Evolutionary conservation across 2,797 vertebrate species (phyloP).

Genomic region (Luscinia luscinia): DNA sequence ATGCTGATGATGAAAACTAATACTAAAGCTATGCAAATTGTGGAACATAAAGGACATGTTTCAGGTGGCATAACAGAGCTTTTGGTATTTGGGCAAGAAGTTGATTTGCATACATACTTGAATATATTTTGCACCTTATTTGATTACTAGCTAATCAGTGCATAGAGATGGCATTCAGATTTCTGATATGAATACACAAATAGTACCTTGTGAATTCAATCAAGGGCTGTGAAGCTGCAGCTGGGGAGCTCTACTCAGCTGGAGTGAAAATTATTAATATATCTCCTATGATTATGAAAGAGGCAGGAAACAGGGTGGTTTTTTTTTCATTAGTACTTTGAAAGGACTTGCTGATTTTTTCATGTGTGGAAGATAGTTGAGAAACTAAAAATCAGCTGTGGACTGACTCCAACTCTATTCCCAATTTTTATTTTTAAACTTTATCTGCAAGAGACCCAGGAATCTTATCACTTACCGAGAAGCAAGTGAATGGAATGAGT

Average conservation of each 20-base stretch:
- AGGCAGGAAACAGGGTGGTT: background rate
- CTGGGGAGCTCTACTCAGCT: background rate
- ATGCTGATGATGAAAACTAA: background rate
- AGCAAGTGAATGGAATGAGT: background rate
- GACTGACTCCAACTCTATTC: background rate
- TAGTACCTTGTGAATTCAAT: background rate
- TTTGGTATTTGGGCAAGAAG: background rate
- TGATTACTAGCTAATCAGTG: slow-evolving; percentile 11
- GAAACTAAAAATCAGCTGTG: background rate
- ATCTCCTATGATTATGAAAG: slow-evolving; percentile 14
- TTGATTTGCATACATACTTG: slow-evolving; percentile 1
- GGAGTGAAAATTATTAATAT: slow-evolving; percentile 4
- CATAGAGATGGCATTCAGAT: slow-evolving; percentile 9
- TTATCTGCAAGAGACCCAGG: background rate
- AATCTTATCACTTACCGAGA: background rate
- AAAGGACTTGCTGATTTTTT: slow-evolving; percentile 21
- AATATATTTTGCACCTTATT: slow-evolving; percentile 23
- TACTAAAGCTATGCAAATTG: background rate
- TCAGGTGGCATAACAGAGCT: background rate
- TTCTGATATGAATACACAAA: slow-evolving; percentile 30
- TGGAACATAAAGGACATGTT: background rate
- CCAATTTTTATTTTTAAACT: background rate
- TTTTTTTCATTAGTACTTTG: slow-evolving; percentile 14
- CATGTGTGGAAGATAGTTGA: background rate
- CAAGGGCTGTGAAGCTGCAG: background rate